Conservation (phyloP, 2,888 invertebrate genomes). For the Osmoderma eremita region DNA sequence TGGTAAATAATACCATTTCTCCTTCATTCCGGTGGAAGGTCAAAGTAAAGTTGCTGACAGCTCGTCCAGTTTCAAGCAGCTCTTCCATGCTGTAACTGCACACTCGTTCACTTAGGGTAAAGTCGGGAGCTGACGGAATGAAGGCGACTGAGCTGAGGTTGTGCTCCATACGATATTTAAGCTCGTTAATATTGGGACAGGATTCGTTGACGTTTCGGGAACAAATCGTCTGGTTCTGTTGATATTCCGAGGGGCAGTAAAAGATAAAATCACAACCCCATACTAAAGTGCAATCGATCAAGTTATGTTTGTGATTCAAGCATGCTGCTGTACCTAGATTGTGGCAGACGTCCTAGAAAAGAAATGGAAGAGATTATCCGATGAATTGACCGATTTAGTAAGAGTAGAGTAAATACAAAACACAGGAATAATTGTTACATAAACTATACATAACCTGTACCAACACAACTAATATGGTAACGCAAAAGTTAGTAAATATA, state of each 20-base stretch:
- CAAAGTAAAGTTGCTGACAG: background rate
- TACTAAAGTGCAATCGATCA: background rate
- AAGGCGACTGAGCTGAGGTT: no score
- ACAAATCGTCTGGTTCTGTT: background rate
- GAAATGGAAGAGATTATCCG: no score
- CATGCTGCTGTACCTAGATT: background rate
- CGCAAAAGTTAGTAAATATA: no score
- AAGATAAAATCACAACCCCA: slow-evolving; percentile 1
- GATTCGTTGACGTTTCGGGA: background rate
- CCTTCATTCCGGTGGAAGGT: background rate
- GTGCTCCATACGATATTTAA: background rate
- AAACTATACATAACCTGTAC: no score
- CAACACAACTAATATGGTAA: no score
- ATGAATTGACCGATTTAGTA: no score
- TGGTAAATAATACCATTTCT: background rate
- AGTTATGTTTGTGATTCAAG: background rate
- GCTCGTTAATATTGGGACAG: background rate
- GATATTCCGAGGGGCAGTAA: background rate
- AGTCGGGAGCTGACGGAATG: background rate
- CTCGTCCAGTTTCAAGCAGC: background rate
- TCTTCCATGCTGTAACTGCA: background rate
- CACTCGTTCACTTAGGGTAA: background rate
- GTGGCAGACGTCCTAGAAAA: background rate
- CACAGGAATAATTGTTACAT: no score
- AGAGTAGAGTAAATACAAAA: no score